phyloP scores from a whole-genome alignment of 2,797 vertebrate species.

The Oreortyx pictus region DNA sequence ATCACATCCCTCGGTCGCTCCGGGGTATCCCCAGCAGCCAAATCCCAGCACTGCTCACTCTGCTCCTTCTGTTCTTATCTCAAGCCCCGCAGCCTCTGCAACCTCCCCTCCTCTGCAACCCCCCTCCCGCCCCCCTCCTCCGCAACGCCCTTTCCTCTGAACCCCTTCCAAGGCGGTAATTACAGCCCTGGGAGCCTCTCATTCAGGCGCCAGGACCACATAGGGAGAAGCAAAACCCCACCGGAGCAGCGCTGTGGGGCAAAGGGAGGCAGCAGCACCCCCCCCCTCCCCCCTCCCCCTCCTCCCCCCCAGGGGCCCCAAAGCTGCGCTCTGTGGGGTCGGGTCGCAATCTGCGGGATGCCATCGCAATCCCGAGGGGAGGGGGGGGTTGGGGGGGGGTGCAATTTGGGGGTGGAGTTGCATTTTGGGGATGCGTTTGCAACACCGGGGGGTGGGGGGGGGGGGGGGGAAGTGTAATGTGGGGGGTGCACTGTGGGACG shows the following conservation, averaged over 20 bases:
- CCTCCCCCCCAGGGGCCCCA: neutral
- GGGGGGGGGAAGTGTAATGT: neutral
- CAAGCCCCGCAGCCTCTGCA: neutral
- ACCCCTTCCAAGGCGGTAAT: neutral
- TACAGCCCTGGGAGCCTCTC: neutral
- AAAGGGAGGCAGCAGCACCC: neutral
- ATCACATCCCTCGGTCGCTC: neutral
- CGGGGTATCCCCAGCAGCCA: neutral
- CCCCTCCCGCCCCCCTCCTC: neutral
- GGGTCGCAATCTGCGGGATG: too few relatives aligned
- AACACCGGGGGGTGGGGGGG: too few relatives aligned
- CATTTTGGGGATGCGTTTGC: neutral
- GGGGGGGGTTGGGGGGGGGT: neutral
- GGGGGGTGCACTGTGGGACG: neutral
- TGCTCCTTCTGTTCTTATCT: neutral
- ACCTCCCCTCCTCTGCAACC: neutral
- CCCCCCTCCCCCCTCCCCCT: neutral
- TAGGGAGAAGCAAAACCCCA: neutral
- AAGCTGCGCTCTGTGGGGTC: too few relatives aligned
- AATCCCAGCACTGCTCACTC: neutral
- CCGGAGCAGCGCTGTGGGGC: neutral
- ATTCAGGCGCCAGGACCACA: neutral
- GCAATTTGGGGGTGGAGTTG: neutral
- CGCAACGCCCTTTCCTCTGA: neutral
- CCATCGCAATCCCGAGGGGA: too few relatives aligned